Percentiles rank a stretch among this genome's conserved stretches.
phyloP scores from a whole-genome alignment of 37 sponge, comb jelly and placozoan species.

The Halisarca cf. caerulea region DNA sequence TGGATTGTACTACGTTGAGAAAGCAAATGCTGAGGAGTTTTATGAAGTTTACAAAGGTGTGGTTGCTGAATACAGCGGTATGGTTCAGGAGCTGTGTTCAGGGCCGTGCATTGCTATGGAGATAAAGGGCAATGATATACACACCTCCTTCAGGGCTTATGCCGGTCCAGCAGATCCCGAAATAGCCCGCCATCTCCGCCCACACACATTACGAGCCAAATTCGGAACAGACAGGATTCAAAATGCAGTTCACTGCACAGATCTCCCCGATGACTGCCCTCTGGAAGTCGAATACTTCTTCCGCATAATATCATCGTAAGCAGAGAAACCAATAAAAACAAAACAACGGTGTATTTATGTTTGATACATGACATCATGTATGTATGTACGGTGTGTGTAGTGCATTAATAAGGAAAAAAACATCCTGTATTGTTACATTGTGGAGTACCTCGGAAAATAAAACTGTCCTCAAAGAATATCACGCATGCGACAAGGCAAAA shows the following conservation, averaged over 20 bases:
- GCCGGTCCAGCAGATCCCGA: conserved; percentile 93
- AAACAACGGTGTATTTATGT: no score
- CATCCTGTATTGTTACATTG: conserved; percentile 4
- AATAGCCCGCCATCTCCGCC: conserved; percentile 90
- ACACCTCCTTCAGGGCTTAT: conserved; percentile 72
- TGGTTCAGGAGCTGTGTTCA: conserved; percentile 90
- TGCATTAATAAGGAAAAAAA: not conserved
- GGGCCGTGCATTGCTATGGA: conserved; percentile 98
- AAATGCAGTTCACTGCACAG: conserved; percentile 97
- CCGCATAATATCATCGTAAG: conserved; percentile 50
- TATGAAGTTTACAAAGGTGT: conserved; percentile 97
- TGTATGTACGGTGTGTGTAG: not conserved
- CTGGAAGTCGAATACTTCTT: conserved; percentile 94
- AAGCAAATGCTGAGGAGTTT: conserved; percentile 92
- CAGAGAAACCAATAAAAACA: not conserved
- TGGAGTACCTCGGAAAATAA: not conserved
- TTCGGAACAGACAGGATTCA: conserved; percentile 90
- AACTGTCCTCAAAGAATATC: conserved; percentile 50
- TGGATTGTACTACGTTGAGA: conserved; percentile 76
- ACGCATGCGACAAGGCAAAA: conserved; percentile 61
- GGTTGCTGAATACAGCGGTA: conserved; percentile 86
- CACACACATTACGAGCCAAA: conserved; percentile 86
- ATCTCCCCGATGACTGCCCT: conserved; percentile 88
- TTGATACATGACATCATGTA: no score
- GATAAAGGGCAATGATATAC: conserved; percentile 65